Evolutionary conservation across 2,113 vertebrate genomes (phyloP).

Genomic region (Ceyx cyanopectus): DNA sequence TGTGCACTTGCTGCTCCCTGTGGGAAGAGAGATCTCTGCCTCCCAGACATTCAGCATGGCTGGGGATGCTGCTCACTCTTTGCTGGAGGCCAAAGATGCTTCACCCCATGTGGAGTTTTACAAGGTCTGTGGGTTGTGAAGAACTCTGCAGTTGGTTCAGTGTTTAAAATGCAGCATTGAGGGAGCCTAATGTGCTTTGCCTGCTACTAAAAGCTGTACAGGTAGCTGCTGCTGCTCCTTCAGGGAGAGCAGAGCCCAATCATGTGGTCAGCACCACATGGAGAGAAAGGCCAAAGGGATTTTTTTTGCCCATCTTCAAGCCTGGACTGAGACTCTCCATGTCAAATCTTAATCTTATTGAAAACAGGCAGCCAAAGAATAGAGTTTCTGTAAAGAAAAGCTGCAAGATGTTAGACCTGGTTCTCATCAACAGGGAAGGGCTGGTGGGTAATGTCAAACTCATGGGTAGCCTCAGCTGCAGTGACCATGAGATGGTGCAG

Average conservation of each 20-base stretch:
- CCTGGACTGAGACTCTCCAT: not conserved
- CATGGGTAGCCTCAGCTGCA: no score
- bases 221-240: not conserved
- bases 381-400: not conserved
- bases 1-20: not conserved
- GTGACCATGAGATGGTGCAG: no score
- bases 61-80: not conserved
- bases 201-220: not conserved
- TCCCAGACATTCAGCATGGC: fast-evolving
- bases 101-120: not conserved
- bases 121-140: not conserved
- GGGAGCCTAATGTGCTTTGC: not conserved
- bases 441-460: no score
- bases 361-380: not conserved
- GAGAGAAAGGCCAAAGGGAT: not conserved
- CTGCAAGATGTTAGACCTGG: not conserved
- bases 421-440: no score
- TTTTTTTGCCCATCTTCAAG: not conserved
- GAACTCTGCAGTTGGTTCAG: not conserved
- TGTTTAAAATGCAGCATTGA: not conserved
- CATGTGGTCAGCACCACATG: not conserved
- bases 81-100: not conserved
- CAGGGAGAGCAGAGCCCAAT: not conserved
- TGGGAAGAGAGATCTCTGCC: not conserved
- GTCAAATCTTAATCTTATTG: not conserved